A percentile compares a stretch with the other conserved stretches of the same genome.
Evolutionary conservation across 2,113 vertebrate species (phyloP).

Genomic region (Herpailurus yagouaroundi): DNA sequence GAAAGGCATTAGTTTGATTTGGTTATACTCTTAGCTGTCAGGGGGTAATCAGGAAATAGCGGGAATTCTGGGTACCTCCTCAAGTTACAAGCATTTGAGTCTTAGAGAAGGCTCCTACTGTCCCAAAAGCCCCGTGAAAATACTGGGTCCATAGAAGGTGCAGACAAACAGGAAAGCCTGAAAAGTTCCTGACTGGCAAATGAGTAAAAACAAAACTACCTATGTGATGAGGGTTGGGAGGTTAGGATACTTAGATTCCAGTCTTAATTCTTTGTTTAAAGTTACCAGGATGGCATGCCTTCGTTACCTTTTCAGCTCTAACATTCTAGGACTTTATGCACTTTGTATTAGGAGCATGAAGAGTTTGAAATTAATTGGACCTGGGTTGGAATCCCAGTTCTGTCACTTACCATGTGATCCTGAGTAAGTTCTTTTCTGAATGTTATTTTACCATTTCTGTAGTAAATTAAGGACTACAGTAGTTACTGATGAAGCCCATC

Average conservation of each 20-base stretch:
- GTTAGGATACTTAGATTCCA: not conserved
- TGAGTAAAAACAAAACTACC: not conserved
- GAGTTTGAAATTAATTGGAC: not conserved
- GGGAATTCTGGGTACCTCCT: not conserved
- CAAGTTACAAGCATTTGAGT: not conserved
- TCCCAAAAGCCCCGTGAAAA: not conserved
- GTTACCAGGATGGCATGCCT: not conserved
- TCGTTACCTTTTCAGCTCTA: not conserved
- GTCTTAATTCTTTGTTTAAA: not conserved
- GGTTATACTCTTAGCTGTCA: too few species aligned
- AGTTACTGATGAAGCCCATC: not conserved
- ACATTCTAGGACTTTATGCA: not conserved
- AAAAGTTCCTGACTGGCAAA: not conserved
- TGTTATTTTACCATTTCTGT: not conserved
- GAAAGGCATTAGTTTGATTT: not conserved
- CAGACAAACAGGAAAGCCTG: not conserved
- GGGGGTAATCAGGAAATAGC: not conserved
- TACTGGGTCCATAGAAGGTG: too few species aligned
- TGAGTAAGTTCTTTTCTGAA: not conserved
- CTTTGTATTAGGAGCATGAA: not conserved
- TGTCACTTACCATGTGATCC: not conserved
- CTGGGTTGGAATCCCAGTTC: not conserved
- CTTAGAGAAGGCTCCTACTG: not conserved
- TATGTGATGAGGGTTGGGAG: not conserved
- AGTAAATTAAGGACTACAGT: not conserved